These are phyloP conservation scores for Drosophila serrata DNA, from an alignment of 1,140 invertebrate genomes.

Conservation along the genomic window DNA sequence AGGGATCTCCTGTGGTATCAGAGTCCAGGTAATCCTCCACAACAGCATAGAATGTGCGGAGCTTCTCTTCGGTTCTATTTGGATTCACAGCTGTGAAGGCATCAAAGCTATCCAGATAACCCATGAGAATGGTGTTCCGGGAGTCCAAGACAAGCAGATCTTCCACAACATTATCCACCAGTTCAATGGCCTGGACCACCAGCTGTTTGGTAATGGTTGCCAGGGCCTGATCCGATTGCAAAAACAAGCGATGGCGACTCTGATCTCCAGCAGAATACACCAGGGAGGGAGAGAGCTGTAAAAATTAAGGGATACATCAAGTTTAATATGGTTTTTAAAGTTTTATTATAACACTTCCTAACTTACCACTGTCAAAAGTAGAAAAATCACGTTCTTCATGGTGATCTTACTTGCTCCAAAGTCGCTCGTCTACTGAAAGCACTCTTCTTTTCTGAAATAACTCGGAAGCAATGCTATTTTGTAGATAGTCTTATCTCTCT, in stretches of 20 bases:
- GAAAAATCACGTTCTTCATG: conserved; percentile 8
- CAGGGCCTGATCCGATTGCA: conserved; percentile 58
- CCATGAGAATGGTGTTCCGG: conserved; percentile 42
- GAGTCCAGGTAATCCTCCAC: conserved; percentile 48
- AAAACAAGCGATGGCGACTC: conserved; percentile 41
- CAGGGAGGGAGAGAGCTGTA: not conserved
- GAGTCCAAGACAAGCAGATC: conserved; percentile 66
- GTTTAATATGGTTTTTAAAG: not conserved
- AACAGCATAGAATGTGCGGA: conserved; percentile 53
- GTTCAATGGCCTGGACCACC: conserved; percentile 49
- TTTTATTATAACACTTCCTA: too few species aligned
- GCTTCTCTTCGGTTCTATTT: conserved; percentile 40
- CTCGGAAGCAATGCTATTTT: conserved; percentile 23
- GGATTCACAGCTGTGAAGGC: conserved; percentile 25
- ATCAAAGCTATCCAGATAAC: conserved; percentile 54
- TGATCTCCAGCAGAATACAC: conserved; percentile 45
- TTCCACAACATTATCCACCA: conserved; percentile 63
- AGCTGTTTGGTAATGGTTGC: conserved; percentile 42
- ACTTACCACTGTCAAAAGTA: conserved; percentile 17
- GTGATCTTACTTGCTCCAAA: conserved; percentile 39
- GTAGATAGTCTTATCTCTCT: conserved; percentile 42
- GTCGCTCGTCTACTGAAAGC: conserved; percentile 51
- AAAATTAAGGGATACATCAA: not conserved
- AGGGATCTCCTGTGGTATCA: conserved; percentile 53
- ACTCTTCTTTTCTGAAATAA: not conserved